phyloP scores from a whole-genome alignment of 1,140 invertebrate genomes.

The Bombus polaris region DNA sequence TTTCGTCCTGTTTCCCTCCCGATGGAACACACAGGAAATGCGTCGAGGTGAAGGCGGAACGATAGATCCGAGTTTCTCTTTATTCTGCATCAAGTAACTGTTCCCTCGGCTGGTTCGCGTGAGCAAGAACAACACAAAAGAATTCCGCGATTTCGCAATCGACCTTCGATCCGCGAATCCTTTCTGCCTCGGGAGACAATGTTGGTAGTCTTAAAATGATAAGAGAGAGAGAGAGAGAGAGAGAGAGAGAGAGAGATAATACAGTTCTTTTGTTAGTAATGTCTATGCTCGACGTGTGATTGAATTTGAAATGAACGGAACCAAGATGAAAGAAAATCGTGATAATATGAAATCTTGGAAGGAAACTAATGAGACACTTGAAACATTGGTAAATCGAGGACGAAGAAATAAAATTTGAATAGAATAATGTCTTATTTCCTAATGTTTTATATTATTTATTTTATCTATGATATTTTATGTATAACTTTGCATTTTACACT shows the following conservation, averaged over 20 bases:
- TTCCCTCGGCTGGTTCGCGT: background rate
- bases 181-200: background rate
- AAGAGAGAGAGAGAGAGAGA: background rate
- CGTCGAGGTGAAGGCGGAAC: slow-evolving; percentile 38
- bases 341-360: background rate
- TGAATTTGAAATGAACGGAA: background rate
- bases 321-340: background rate
- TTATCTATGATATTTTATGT: background rate
- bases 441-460: background rate
- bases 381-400: too few species aligned
- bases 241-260: too few species aligned
- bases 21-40: slow-evolving; percentile 14
- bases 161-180: background rate
- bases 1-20: background rate
- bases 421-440: too few species aligned
- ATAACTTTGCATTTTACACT: background rate
- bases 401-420: too few species aligned
- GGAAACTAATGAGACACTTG: too few species aligned
- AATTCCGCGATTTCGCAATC: slow-evolving; percentile 31
- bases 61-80: slow-evolving; percentile 60
- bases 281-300: background rate
- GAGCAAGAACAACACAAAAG: slow-evolving; percentile 22
- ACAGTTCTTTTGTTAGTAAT: background rate
- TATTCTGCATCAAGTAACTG: slow-evolving; percentile 49
- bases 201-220: background rate